Percentiles rank a stretch among this genome's conserved stretches.
These are phyloP conservation scores for Aptenodytes patagonicus DNA, from an alignment of 2,113 vertebrate species.

Conservation along the genomic window DNA sequence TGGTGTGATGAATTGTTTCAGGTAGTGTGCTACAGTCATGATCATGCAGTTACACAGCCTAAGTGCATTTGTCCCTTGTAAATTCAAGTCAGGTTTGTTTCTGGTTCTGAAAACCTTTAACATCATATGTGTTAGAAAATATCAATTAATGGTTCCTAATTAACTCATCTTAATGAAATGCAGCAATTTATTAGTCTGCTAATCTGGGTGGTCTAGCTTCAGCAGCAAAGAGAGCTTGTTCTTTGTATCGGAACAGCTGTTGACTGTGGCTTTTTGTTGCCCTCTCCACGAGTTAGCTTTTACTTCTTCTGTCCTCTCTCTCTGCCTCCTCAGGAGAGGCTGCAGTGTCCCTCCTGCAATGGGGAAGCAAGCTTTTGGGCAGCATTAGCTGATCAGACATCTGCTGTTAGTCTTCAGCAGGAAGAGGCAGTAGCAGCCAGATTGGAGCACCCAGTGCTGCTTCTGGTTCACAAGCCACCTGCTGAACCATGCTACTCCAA, in stretches of 20 bases:
- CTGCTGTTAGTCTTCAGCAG: not conserved
- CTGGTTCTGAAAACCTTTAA: not conserved
- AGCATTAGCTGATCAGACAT: not conserved
- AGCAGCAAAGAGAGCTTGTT: not conserved
- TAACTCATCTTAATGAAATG: not conserved
- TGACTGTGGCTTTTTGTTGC: not conserved
- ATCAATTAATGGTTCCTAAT: not conserved
- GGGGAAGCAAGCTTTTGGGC: not conserved
- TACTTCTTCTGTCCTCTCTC: not conserved
- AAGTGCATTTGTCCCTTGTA: not conserved
- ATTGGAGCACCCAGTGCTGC: not conserved
- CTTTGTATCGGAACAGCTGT: not conserved
- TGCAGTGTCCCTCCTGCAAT: not conserved
- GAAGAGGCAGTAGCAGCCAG: not conserved
- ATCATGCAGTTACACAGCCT: not conserved
- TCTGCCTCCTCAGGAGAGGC: not conserved
- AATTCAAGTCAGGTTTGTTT: not conserved
- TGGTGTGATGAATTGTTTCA: not conserved
- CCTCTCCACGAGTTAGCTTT: not conserved
- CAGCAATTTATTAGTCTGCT: not conserved
- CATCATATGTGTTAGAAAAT: not conserved
- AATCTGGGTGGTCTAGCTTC: not conserved
- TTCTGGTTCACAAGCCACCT: not conserved
- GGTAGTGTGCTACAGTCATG: not conserved
- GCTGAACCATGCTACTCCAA: not conserved